Evolutionary conservation across 1,140 invertebrate species (phyloP), one percentile per base, ranked within the genome.

Genomic region (Trichonephila inaurata): DNA sequence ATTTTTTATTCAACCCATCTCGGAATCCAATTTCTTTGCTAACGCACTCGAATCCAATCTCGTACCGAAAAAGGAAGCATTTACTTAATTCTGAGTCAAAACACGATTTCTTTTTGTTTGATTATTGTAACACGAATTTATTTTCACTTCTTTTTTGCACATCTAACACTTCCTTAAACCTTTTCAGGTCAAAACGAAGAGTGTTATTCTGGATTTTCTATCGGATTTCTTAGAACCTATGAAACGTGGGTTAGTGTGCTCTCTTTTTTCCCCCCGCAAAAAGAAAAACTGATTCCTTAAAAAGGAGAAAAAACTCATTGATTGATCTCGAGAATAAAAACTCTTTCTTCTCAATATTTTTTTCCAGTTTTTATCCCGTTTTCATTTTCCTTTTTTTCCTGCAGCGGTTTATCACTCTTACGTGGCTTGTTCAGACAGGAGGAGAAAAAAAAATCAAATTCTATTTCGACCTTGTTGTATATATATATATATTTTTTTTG

Each of bases 21-120:
- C 10, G 8, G n/a, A 14, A 24, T 69, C 18, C 66, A 69, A n/a
- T 69, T 69, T 69, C 66, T 12, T 28, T 69, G n/a, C 66, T 69
- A 69, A 69, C 8, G 10, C 10, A 24, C n/a, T 24, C 14, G n/a
- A 69, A 69, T 69, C 24, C 8, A 69, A 69, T 19, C 66, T 24
- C 66, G 66, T 12, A 69, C 21, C 66, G 10, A 3, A 21, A 28
- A 28, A 10, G n/a, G 8, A 21, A 28, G 66, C 66, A 69, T 69
- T 69, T 28, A 69, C 24, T 28, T 69, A 69, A 28, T 69, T 69
- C 66, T n/a, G n/a, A 69, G 21, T 69, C 66, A 69, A 69, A 69
- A 69, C 66, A 69, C 66, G 66, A 14, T 24, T 69, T 69, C 21
- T 28, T 69, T 69, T 28, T 24, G 10, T 69, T 69, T 69, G 66